Evolutionary conservation across 2,113 vertebrate species (phyloP), one percentile per base, ranked within the genome.

Genomic region (Leuciscus idus): DNA sequence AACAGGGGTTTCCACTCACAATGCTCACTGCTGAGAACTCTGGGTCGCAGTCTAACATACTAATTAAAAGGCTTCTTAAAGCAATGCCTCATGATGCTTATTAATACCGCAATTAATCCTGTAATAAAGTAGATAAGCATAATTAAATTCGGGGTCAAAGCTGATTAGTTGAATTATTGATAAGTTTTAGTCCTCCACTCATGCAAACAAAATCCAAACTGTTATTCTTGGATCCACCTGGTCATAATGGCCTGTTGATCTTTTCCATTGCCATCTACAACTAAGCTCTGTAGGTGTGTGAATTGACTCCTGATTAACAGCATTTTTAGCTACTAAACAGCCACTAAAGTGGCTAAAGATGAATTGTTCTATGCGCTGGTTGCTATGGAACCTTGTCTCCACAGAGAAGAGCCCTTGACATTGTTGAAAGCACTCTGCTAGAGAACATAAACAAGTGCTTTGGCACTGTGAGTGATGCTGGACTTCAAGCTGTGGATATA

Each of bases 371-470:
- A 68, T 72, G 43, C 21, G 0, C 85, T 68, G 88, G 92, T 94
- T 93, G 90, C 92, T 87, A 93, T 92, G 89, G 92, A 0, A 46
- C 91, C 90, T 55, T 50, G 81, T 92, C 88, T 87, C 89, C 89
- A 88, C 61, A 66, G 48, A 43, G 76, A 85, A 88, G 89, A 93
- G 57, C 30, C 33, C 66, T 81, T 70, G 73, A 81, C 68, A 57
- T 30, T 80, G 64, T 57, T 46, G 59, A 79, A 76, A 64, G 75
- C 30, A 75, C 84, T 55, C 70, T 36, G 36, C 62, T 13, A 39
- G 66, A 57, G 43, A 73, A 43, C 75, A 77, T 30, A 77, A 77
- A 55, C 80, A 70, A 30, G 19, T 48, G 43, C 46, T 82, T 64
- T 68, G 28, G 61, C 30, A 19, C n/a, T 68, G 80, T 6, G 43